phyloP scores from a whole-genome alignment of 1,140 invertebrate genomes.

The Brachionus angularis region DNA sequence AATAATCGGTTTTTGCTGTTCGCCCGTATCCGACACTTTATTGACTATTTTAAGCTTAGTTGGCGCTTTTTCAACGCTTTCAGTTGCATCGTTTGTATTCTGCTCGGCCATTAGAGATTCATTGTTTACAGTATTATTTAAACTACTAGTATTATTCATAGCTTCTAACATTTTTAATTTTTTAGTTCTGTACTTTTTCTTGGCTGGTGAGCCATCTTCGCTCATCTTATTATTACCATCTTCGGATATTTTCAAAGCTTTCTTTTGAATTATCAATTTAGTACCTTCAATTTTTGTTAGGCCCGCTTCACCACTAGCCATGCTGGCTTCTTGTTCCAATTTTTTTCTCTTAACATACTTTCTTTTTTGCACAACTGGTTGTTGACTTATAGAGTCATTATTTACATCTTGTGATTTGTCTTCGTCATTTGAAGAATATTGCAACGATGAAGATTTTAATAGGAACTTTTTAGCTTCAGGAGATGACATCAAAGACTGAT shows the following conservation, averaged over 20 bases:
- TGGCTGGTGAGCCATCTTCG: neutral
- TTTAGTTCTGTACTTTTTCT: conserved; percentile 21
- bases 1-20: conserved; percentile 10
- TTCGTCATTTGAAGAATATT: conserved; percentile 13
- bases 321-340: conserved; percentile 60
- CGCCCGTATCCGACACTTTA: too few species aligned
- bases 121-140: neutral
- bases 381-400: neutral
- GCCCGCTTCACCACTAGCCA: neutral
- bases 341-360: conserved; percentile 67
- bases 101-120: neutral
- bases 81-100: neutral
- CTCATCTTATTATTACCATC: neutral
- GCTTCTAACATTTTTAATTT: too few species aligned
- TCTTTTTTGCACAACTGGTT: conserved; percentile 29
- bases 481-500: neutral
- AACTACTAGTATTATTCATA: too few species aligned
- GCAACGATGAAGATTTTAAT: conserved; percentile 10
- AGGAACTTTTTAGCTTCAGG: conserved; percentile 28
- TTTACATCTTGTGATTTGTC: conserved; percentile 1
- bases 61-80: neutral
- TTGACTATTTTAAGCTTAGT: conserved; percentile 32
- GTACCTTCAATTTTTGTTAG: conserved; percentile 31
- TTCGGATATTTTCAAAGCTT: neutral
- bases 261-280: conserved; percentile 35